These are phyloP conservation scores for Bambusicola thoracicus DNA, from an alignment of 2,113 vertebrate genomes.

Conservation along the genomic window DNA sequence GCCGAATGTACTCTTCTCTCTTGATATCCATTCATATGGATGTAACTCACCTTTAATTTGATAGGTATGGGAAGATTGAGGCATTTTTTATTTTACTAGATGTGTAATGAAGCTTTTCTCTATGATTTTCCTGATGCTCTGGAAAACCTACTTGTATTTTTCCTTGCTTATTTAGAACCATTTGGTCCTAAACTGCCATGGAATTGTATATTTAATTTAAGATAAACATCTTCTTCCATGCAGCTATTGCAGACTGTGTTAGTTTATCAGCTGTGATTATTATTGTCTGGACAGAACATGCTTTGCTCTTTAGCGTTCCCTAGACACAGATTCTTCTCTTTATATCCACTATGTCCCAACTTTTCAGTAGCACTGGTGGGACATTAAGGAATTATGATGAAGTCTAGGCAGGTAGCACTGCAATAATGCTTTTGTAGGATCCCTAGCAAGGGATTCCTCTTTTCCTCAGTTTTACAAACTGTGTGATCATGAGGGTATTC, in stretches of 20 bases:
- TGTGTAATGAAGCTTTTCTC: not conserved
- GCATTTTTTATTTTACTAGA: not conserved
- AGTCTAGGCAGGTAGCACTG: not conserved
- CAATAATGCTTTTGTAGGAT: not conserved
- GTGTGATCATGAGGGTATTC: rapidly evolving
- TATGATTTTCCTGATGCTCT: not conserved
- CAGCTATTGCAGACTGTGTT: not conserved
- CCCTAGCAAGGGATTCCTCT: rapidly evolving
- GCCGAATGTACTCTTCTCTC: not conserved
- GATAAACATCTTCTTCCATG: not conserved
- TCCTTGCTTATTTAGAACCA: not conserved
- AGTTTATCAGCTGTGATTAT: conserved; percentile 30
- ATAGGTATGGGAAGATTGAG: not conserved
- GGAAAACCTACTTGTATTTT: not conserved
- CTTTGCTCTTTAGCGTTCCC: not conserved
- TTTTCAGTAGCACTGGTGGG: not conserved
- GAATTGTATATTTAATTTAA: not conserved
- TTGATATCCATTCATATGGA: not conserved
- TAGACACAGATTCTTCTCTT: not conserved
- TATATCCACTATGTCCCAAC: rapidly evolving
- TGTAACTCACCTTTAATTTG: not conserved
- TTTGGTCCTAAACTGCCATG: not conserved
- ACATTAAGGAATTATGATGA: not conserved
- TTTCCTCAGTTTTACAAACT: not conserved
- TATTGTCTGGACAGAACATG: not conserved